These are phyloP conservation scores for Tinea trinotella DNA, from an alignment of 2,888 invertebrate genomes.

Conservation along the genomic window DNA sequence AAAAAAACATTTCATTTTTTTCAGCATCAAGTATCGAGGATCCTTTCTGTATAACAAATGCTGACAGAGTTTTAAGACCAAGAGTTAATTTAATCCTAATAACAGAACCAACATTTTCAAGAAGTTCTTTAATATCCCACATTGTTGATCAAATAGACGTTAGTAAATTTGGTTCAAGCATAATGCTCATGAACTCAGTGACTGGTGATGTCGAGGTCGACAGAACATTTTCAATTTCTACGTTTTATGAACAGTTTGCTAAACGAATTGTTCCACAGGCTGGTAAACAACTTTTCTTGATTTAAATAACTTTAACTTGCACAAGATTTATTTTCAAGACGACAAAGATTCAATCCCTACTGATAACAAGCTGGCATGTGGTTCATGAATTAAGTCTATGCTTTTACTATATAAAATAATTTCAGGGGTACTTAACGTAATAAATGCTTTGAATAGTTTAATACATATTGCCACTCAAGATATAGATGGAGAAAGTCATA, in stretches of 20 bases:
- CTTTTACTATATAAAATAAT: not conserved
- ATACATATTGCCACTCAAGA: not conserved
- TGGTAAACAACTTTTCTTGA: constrained; percentile 15
- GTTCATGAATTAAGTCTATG: too few relatives aligned
- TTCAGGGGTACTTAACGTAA: constrained; percentile 23
- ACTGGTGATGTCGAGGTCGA: constrained; percentile 68
- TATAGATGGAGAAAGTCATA: constrained; percentile 1
- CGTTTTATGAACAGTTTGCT: constrained; percentile 50
- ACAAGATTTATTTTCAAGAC: not conserved
- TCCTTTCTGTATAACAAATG: constrained; percentile 40
- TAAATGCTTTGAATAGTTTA: constrained; percentile 20
- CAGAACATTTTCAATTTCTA: constrained; percentile 58
- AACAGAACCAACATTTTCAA: constrained; percentile 54
- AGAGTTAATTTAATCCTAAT: constrained; percentile 71
- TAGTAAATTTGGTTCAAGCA: constrained; percentile 69
- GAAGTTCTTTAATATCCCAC: constrained; percentile 50
- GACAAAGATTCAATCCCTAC: too few relatives aligned
- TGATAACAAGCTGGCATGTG: too few relatives aligned
- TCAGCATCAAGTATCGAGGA: constrained; percentile 48
- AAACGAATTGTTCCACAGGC: constrained; percentile 19
- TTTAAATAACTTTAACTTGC: not conserved
- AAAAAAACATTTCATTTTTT: too few relatives aligned
- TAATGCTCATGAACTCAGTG: constrained; percentile 70
- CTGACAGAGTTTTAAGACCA: constrained; percentile 27
- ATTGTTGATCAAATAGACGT: constrained; percentile 68